Percentiles rank a stretch among this genome's conserved stretches.
Evolutionary conservation across 2,888 invertebrate genomes (phyloP).

Genomic region (Orthosia gothica): DNA sequence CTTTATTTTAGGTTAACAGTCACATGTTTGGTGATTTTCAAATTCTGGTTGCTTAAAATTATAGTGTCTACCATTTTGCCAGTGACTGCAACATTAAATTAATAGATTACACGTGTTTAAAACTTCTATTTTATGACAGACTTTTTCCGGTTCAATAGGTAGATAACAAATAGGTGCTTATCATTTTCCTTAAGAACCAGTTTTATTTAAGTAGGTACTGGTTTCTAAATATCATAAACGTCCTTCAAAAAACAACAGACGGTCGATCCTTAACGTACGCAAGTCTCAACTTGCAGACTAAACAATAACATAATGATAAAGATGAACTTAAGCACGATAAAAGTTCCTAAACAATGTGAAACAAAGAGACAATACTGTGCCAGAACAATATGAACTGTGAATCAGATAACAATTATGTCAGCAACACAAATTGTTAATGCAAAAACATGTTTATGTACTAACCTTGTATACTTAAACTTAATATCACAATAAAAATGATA

Average conservation of each 20-base stretch:
- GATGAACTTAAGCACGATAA: conserved; percentile 34
- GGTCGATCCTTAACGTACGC: background rate
- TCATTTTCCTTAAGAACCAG: conserved; percentile 35
- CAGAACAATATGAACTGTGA: conserved; percentile 39
- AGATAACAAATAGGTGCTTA: background rate
- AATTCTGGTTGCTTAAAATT: no score
- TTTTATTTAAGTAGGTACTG: conserved; percentile 3
- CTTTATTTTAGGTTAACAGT: no score
- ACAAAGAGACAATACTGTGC: conserved; percentile 30
- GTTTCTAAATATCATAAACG: background rate
- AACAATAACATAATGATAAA: conserved; percentile 29
- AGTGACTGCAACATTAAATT: no score
- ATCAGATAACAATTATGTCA: conserved; percentile 40
- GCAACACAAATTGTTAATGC: conserved; percentile 20
- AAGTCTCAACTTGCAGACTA: conserved; percentile 18
- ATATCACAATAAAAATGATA: conserved; percentile 57
- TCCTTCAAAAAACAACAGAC: background rate
- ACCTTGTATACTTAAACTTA: conserved; percentile 64
- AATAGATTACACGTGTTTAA: background rate
- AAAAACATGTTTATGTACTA: conserved; percentile 49
- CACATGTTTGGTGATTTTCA: no score
- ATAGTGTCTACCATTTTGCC: no score
- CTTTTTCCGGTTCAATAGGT: background rate
- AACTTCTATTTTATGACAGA: background rate
- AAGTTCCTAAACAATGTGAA: conserved; percentile 16